Conservation (phyloP, 2,113 vertebrate species). For the Steatornis caripensis region DNA sequence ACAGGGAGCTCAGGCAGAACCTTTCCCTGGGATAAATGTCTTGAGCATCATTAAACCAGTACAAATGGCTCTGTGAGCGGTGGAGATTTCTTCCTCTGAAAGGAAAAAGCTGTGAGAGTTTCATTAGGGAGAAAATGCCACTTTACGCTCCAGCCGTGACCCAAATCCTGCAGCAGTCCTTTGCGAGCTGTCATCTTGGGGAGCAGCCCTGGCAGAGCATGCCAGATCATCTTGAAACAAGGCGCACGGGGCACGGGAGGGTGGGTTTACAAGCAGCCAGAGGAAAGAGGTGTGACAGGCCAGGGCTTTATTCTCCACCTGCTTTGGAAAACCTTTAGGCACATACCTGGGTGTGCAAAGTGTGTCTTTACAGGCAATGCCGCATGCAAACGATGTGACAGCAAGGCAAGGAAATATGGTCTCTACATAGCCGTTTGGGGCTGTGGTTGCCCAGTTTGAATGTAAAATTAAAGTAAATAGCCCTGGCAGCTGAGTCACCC, state of each 20-base stretch:
- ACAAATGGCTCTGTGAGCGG: background rate
- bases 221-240: background rate
- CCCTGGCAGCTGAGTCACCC: constrained; percentile 11
- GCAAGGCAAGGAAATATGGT: background rate
- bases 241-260: background rate
- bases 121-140: constrained; percentile 7
- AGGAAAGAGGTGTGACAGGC: background rate
- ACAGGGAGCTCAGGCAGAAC: constrained; percentile 31
- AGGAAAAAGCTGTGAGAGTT: constrained; percentile 22
- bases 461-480: constrained; percentile 3
- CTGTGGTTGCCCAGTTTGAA: background rate
- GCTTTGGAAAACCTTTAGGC: background rate
- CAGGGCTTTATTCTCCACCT: background rate
- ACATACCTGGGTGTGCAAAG: background rate
- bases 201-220: background rate
- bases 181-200: background rate
- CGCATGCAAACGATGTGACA: accelerated
- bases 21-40: background rate
- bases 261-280: background rate
- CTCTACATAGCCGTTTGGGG: background rate
- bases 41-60: constrained; percentile 23
- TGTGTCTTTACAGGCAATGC: background rate
- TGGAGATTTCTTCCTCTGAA: background rate
- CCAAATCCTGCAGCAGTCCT: background rate
- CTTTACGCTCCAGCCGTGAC: background rate